Evolutionary conservation across 2,797 vertebrate genomes (phyloP).

Genomic region (Arctocebus calabarensis): DNA sequence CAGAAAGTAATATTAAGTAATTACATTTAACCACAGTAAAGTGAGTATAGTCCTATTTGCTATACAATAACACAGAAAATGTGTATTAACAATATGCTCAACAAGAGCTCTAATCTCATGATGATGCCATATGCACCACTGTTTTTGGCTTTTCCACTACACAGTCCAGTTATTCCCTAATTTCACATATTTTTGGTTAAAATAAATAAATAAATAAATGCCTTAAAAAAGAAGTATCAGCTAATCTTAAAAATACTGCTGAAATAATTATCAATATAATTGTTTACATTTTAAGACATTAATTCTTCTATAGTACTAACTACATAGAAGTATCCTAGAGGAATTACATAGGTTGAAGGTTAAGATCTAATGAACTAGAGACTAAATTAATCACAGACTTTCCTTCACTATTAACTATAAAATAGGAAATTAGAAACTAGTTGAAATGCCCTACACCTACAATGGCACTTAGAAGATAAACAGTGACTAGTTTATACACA

Average conservation of each 20-base stretch:
- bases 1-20: not conserved
- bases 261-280: slow-evolving; percentile 11
- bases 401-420: not conserved
- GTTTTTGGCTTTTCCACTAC: not conserved
- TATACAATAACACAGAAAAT: not conserved
- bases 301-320: not conserved
- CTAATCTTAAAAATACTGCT: slow-evolving; percentile 1
- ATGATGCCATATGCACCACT: not conserved
- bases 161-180: not conserved
- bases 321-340: not conserved
- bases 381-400: not conserved
- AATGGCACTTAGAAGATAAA: not conserved
- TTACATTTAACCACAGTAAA: not conserved
- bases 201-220: not conserved
- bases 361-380: not conserved
- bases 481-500: not conserved
- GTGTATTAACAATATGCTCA: not conserved
- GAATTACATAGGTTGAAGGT: not conserved
- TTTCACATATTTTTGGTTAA: not conserved
- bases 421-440: not conserved
- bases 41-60: not conserved
- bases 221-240: not conserved
- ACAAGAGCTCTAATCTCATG: not conserved
- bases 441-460: not conserved
- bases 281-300: slow-evolving; percentile 35